Evolutionary conservation across 2,113 vertebrate genomes (phyloP), one percentile per base, ranked within the genome.

Genomic region (Nibea coibor): DNA sequence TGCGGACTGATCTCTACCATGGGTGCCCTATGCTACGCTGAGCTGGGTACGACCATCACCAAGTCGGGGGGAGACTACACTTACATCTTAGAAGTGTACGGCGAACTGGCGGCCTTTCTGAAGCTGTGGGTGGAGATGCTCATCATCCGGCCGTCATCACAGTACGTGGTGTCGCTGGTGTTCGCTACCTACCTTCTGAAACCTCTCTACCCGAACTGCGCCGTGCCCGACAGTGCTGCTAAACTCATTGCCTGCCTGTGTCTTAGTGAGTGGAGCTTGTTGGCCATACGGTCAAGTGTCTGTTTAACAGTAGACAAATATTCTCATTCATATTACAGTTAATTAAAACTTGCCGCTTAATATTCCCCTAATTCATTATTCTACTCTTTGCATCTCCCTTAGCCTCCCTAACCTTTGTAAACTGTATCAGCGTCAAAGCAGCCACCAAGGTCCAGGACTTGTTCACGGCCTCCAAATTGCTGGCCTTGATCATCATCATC

Each of bases 81-180:
- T 0, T 95, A 95, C 80, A 95, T 95, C 80, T 83, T 95, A 68
- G 94, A 94, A 85, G 88, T 95, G 43, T 95, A 95, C 3, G 94
- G 94, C 0, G 92, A 94, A 61, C 91, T 95, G 82, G 92, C 88
- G 0, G 94, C 94, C 43, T 95, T 95, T 68, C 85, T 95, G 1
- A 94, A 95, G 70, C 91, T 95, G 61, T 95, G 94, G 94, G 88
- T 95, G 79, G 94, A 95, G 87, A 94, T 95, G 94, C 93, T 95
- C n/a, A 94, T 95, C 77, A 95, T 95, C 47, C 90, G 94, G 4
- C 94, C 94, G 0, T 94, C 94, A 0, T 95, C 94, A 0, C 94
- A 95, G 80, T 95, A 95, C 11, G 94, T 95, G 68, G 93, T 95
- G 76, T 94, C 94, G 0, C 90, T 95, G 88, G 94, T 95, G 79